These are phyloP conservation scores for Anguilla obscura DNA, from an alignment of 2,797 vertebrate species.

Conservation along the genomic window DNA sequence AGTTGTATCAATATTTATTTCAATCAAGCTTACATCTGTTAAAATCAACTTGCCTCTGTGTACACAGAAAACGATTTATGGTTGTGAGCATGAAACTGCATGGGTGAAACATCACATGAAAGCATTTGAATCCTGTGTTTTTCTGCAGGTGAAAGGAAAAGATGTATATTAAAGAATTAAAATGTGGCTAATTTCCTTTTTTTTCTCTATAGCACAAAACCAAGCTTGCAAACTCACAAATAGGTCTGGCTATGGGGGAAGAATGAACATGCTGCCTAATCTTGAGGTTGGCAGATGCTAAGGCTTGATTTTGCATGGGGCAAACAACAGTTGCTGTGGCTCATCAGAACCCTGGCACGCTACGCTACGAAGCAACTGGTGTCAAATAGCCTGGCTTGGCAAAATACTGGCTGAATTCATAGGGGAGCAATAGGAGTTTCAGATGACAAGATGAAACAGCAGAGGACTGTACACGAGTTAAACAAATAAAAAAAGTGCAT, in stretches of 20 bases:
- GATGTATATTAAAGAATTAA: neutral
- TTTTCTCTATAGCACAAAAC: no score
- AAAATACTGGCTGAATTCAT: neutral
- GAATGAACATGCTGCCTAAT: neutral
- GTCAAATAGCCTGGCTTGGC: neutral
- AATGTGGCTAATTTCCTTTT: neutral
- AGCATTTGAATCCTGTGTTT: neutral
- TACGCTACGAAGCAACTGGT: neutral
- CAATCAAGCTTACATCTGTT: neutral
- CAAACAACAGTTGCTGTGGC: slow-evolving; percentile 3
- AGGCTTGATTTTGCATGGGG: neutral
- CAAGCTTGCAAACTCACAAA: neutral
- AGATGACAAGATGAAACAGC: neutral
- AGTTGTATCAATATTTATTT: neutral
- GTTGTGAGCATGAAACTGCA: neutral
- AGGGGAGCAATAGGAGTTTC: neutral
- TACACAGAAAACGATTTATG: neutral
- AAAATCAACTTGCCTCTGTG: neutral
- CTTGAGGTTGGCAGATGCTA: slow-evolving; percentile 6
- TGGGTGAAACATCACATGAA: neutral
- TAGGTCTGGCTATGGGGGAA: neutral
- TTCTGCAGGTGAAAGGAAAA: neutral
- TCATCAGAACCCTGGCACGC: slow-evolving; percentile 7
- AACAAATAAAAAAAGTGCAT: neutral
- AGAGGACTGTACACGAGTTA: neutral